phyloP scores from a whole-genome alignment of 2,113 vertebrate genomes.

The Corythoichthys intestinalis region DNA sequence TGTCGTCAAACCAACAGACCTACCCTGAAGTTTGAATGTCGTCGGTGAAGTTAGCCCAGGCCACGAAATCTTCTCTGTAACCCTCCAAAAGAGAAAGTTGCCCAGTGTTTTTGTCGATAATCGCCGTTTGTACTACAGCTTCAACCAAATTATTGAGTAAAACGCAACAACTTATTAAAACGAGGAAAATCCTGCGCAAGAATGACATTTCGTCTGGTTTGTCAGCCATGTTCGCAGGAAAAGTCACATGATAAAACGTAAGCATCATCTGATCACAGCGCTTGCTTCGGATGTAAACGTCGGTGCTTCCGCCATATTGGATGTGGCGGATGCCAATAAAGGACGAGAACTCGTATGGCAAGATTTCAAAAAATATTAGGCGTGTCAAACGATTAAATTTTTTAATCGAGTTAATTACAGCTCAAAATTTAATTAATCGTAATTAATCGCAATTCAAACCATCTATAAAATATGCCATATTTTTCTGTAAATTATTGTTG shows the following conservation, averaged over 20 bases:
- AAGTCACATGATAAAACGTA: constrained; percentile 38
- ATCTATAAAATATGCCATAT: no score
- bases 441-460: no score
- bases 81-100: constrained; percentile 70
- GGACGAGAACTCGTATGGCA: no score
- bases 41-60: constrained; percentile 85
- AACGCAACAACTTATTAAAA: neutral
- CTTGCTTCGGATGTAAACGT: neutral
- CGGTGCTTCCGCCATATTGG: neutral
- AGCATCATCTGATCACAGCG: neutral
- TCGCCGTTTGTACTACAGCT: constrained; percentile 51
- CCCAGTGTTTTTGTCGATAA: constrained; percentile 72
- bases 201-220: fast-evolving
- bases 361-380: no score
- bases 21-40: constrained; percentile 79
- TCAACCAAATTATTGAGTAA: constrained; percentile 9
- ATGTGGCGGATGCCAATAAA: neutral
- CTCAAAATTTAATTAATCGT: no score
- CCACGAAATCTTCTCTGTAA: constrained; percentile 70
- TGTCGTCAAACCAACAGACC: constrained; percentile 21
- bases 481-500: no score
- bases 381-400: no score
- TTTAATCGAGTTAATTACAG: no score
- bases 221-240: constrained; percentile 40
- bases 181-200: fast-evolving